Percentiles rank a stretch among this genome's conserved stretches.
phyloP scores from a whole-genome alignment of 2,113 vertebrate species.

The Forbesichthys papilliferus region DNA sequence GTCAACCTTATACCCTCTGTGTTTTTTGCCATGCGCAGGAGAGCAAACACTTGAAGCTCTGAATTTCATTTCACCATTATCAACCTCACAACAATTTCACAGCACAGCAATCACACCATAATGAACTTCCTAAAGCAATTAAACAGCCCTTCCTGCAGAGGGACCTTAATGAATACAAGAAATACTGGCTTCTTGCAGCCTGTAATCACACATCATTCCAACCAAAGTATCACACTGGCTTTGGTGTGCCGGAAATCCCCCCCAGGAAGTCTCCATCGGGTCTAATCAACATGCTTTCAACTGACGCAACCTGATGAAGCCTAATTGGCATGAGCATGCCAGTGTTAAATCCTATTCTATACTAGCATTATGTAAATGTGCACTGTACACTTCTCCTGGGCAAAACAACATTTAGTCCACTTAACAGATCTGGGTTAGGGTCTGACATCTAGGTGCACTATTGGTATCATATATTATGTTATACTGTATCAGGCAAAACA shows the following conservation, averaged over 20 bases:
- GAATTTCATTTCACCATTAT: constrained; percentile 67
- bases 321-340: constrained; percentile 39
- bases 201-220: constrained; percentile 61
- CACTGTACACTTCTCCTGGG: too few species aligned
- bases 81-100: constrained; percentile 72
- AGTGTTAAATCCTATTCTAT: constrained; percentile 10
- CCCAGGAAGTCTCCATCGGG: constrained; percentile 45
- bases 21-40: background rate
- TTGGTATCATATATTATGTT: too few species aligned
- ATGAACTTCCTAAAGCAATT: constrained; percentile 77
- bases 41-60: constrained; percentile 46
- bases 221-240: constrained; percentile 44
- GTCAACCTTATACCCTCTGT: constrained; percentile 19
- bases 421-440: too few species aligned
- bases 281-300: constrained; percentile 50
- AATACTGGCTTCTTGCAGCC: constrained; percentile 38
- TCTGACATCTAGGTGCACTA: too few species aligned
- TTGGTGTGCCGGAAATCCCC: constrained; percentile 52
- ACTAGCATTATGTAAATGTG: too few species aligned
- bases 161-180: constrained; percentile 62
- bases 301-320: constrained; percentile 39
- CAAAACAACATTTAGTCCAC: too few species aligned
- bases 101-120: constrained; percentile 73
- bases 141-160: constrained; percentile 63
- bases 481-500: too few species aligned